Evolutionary conservation across 2,888 invertebrate genomes (phyloP).

Genomic region (Osmoderma eremita): DNA sequence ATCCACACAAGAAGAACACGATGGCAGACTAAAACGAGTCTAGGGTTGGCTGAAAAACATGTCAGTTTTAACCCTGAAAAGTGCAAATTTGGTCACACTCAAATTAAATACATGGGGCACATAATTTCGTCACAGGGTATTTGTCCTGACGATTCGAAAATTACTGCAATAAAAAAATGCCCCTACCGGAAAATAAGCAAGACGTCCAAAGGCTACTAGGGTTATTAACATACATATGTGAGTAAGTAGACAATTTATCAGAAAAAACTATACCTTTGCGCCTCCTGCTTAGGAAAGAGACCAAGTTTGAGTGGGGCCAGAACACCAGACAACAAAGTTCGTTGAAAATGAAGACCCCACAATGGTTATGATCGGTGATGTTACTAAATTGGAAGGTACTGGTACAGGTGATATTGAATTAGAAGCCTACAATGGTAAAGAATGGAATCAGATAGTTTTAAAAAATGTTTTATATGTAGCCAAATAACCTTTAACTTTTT

Average conservation of each 20-base stretch:
- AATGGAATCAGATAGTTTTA: conserved; percentile 41
- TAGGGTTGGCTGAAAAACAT: conserved; percentile 20
- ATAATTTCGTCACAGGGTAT: conserved; percentile 43
- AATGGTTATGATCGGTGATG: conserved; percentile 43
- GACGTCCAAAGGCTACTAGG: conserved; percentile 49
- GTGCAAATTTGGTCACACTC: conserved; percentile 40
- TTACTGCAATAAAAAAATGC: conserved; percentile 45
- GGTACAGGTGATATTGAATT: conserved; percentile 41
- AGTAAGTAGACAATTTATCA: conserved; percentile 47
- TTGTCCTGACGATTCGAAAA: conserved; percentile 41
- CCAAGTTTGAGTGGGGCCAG: conserved; percentile 32
- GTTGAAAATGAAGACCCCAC: neutral
- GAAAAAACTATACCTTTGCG: conserved; percentile 43
- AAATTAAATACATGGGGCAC: conserved; percentile 45
- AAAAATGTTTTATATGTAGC: conserved; percentile 42
- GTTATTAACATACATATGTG: conserved; percentile 48
- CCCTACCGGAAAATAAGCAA: conserved; percentile 45
- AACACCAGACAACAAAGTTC: neutral
- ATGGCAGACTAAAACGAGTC: conserved; percentile 31
- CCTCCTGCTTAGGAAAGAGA: conserved; percentile 41
- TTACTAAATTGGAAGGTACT: conserved; percentile 34
- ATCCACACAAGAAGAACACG: conserved; percentile 34
- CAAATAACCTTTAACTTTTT: conserved; percentile 41
- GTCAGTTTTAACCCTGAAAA: conserved; percentile 44
- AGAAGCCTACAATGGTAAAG: conserved; percentile 36